phyloP scores from a whole-genome alignment of 2,888 invertebrate species.

The Megalurothrips usitatus region DNA sequence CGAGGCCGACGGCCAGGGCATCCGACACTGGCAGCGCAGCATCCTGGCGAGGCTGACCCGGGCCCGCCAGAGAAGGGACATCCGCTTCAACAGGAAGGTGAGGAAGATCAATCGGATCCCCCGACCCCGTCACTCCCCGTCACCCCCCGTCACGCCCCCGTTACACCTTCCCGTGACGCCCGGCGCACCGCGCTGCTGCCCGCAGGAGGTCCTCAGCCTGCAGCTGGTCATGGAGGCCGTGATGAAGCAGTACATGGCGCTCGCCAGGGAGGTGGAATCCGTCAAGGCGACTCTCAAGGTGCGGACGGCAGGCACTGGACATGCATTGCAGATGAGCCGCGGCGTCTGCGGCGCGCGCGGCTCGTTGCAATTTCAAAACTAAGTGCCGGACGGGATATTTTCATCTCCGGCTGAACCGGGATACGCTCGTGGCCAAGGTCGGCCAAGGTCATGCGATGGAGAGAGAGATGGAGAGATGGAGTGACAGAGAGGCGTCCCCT shows the following conservation, averaged over 20 bases:
- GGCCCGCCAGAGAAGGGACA: slow-evolving; percentile 3
- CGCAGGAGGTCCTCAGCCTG: not conserved
- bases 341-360: not conserved
- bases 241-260: slow-evolving; percentile 3
- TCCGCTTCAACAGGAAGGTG: not conserved
- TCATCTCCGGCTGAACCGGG: too few species aligned
- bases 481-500: too few species aligned
- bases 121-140: too few species aligned
- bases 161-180: not conserved
- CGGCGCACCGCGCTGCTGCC: not conserved
- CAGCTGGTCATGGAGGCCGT: not conserved
- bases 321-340: too few species aligned
- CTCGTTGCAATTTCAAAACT: not conserved
- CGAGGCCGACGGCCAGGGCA: not conserved
- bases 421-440: too few species aligned
- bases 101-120: too few species aligned
- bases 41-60: not conserved
- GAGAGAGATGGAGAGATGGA: too few species aligned
- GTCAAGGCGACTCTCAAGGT: slow-evolving; percentile 1
- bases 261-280: not conserved
- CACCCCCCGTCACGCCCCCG: too few species aligned
- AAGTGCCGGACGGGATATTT: too few species aligned
- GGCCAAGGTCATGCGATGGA: too few species aligned
- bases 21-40: not conserved
- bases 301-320: not conserved